phyloP scores from a whole-genome alignment of 2,888 invertebrate genomes.

The Fissipunctia ypsillon region DNA sequence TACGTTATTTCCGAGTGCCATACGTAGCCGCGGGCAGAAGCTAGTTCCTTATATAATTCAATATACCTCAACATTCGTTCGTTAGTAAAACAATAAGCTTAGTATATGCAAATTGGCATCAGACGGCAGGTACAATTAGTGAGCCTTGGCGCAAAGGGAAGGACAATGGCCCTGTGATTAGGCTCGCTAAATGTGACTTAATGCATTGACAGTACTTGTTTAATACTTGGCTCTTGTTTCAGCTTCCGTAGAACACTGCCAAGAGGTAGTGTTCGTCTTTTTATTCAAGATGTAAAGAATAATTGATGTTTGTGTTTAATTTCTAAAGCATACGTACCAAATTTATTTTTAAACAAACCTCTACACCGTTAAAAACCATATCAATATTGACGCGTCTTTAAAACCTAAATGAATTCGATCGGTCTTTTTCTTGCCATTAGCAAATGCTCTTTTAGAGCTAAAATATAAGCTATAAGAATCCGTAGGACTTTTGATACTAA shows the following conservation, averaged over 20 bases:
- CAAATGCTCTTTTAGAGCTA: not conserved
- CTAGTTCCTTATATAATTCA: too few relatives aligned
- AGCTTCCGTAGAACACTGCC: conserved; percentile 29
- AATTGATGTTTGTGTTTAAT: not conserved
- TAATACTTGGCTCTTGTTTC: conserved; percentile 30
- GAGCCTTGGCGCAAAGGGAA: conserved; percentile 14
- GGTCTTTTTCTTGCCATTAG: not conserved
- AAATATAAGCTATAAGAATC: not conserved
- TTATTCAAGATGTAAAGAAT: conserved; percentile 5
- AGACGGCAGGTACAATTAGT: conserved; percentile 49
- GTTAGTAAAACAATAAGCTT: conserved; percentile 24
- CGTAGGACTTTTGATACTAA: not conserved
- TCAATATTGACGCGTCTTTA: too few relatives aligned
- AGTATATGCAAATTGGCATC: conserved; percentile 47
- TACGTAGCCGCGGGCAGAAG: too few relatives aligned
- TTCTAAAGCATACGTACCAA: too few relatives aligned
- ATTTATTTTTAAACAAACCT: too few relatives aligned
- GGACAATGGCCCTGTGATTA: conserved; percentile 54
- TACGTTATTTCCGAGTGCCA: too few relatives aligned
- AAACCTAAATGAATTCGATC: not conserved
- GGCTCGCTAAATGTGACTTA: conserved; percentile 18
- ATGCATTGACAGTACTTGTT: conserved; percentile 49
- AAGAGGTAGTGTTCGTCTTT: not conserved
- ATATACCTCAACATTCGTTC: not conserved
- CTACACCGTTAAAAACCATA: too few relatives aligned